Evolutionary conservation across 2,888 invertebrate species (phyloP).

Genomic region (Abscondita cerata): DNA sequence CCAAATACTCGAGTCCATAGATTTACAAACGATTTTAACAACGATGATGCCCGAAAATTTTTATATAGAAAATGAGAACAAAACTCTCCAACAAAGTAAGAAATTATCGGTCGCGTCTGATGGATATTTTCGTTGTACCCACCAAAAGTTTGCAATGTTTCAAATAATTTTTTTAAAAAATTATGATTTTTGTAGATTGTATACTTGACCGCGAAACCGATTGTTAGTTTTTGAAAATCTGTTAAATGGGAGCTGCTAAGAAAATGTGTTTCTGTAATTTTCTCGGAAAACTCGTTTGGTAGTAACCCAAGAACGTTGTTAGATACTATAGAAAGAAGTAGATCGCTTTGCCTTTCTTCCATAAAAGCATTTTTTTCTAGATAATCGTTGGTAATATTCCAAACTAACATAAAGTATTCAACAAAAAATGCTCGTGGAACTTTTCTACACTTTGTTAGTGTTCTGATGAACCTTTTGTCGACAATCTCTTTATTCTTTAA

Average conservation of each 20-base stretch:
- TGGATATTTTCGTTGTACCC: background rate
- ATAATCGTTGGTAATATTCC: constrained; percentile 16
- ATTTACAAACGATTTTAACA: background rate
- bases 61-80: background rate
- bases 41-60: background rate
- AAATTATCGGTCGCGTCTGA: background rate
- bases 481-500: constrained; percentile 9
- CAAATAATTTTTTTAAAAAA: background rate
- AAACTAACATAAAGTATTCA: constrained; percentile 15
- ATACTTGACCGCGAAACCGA: too few relatives aligned
- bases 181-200: background rate
- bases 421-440: constrained; percentile 4
- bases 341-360: background rate
- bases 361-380: background rate
- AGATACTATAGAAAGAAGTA: background rate
- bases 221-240: too few relatives aligned
- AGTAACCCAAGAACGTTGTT: background rate
- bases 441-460: constrained; percentile 16
- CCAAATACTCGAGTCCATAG: background rate
- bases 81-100: background rate
- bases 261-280: constrained; percentile 12
- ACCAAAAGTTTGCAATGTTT: background rate
- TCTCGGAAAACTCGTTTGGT: constrained; percentile 19
- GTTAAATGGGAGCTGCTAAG: background rate
- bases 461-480: constrained; percentile 18